These are phyloP conservation scores for Malurus melanocephalus DNA, from an alignment of 2,113 vertebrate genomes.

Conservation along the genomic window DNA sequence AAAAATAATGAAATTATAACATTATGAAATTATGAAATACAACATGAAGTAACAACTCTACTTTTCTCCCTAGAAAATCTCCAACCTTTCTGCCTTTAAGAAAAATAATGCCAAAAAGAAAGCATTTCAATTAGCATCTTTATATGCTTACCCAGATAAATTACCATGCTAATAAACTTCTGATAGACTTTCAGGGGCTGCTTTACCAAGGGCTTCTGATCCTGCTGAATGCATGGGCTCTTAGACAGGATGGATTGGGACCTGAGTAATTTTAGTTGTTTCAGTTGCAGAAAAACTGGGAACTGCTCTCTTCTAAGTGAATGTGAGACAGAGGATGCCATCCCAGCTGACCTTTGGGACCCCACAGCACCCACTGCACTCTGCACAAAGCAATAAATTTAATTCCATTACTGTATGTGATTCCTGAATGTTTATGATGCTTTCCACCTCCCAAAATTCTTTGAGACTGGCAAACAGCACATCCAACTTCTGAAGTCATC, in stretches of 20 bases:
- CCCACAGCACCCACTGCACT: neutral
- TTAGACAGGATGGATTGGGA: slow-evolving; percentile 4
- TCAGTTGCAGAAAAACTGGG: neutral
- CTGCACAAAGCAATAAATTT: neutral
- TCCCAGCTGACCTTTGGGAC: neutral
- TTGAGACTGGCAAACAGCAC: neutral
- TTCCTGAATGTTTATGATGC: neutral
- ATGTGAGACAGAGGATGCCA: neutral
- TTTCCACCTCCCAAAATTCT: neutral
- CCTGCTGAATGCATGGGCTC: slow-evolving; percentile 37
- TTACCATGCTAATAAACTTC: slow-evolving; percentile 48
- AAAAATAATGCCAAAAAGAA: neutral
- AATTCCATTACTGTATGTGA: accelerated
- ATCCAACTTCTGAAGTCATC: neutral
- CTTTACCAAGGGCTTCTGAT: slow-evolving; percentile 35
- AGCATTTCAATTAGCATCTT: slow-evolving; percentile 39
- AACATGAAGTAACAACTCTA: neutral
- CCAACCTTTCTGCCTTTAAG: neutral
- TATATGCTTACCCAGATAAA: slow-evolving; percentile 17
- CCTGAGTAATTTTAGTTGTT: slow-evolving; percentile 12
- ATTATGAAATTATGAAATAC: neutral
- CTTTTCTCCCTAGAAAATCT: neutral
- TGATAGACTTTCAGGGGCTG: slow-evolving; percentile 45
- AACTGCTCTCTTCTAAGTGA: neutral
- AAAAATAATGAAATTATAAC: neutral